A percentile compares a stretch with the other conserved stretches of the same genome.
phyloP scores from a whole-genome alignment of 2,888 invertebrate genomes.

The Spodoptera littoralis region DNA sequence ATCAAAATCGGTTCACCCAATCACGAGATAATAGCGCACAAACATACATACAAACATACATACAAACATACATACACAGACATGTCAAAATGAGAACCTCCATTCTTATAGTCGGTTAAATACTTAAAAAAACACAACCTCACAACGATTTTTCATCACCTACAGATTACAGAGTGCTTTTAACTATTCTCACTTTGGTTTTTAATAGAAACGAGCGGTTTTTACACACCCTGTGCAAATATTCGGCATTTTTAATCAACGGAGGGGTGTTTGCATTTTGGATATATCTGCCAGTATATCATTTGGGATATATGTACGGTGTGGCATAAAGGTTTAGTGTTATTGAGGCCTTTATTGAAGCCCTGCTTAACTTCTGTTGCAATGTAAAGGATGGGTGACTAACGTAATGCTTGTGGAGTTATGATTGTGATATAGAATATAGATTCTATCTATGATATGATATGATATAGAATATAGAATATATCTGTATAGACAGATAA shows the following conservation, averaged over 20 bases:
- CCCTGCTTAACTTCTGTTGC: conserved; percentile 38
- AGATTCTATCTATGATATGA: too few relatives aligned
- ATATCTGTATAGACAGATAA: too few relatives aligned
- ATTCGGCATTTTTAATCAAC: conserved; percentile 65
- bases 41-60: too few relatives aligned
- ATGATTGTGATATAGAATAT: neutral
- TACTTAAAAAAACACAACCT: conserved; percentile 6
- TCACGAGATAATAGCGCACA: too few relatives aligned
- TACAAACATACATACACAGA: too few relatives aligned
- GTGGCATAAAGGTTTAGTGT: conserved; percentile 54
- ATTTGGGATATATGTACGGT: conserved; percentile 39
- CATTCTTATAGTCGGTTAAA: too few relatives aligned
- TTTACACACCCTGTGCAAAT: conserved; percentile 47
- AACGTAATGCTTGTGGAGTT: conserved; percentile 3
- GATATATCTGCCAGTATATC: conserved; percentile 46
- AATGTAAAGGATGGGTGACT: conserved; percentile 27
- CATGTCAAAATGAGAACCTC: too few relatives aligned
- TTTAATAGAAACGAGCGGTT: conserved; percentile 54
- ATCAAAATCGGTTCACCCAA: too few relatives aligned
- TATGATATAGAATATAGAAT: too few relatives aligned
- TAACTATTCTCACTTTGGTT: conserved; percentile 64
- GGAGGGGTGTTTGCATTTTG: conserved; percentile 55
- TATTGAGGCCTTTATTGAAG: conserved; percentile 45
- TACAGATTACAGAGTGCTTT: conserved; percentile 63
- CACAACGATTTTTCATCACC: conserved; percentile 57